phyloP scores from a whole-genome alignment of 2,113 vertebrate species.

The Phainopepla nitens region DNA sequence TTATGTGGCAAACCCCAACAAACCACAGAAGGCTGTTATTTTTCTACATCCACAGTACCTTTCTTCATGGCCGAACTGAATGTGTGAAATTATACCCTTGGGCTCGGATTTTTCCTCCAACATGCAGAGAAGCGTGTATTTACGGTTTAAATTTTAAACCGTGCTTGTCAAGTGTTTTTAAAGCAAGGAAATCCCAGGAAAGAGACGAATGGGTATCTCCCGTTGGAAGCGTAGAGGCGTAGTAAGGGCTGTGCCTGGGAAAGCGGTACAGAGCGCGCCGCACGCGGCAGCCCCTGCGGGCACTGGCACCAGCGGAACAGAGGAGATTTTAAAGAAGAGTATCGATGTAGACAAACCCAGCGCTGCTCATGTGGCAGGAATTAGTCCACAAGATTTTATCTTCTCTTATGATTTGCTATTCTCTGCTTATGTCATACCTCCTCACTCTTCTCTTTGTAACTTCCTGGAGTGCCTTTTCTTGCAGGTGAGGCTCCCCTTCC shows the following conservation, averaged over 20 bases:
- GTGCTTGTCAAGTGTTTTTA: neutral
- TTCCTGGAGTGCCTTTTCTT: neutral
- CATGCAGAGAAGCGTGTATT: neutral
- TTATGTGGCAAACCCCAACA: neutral
- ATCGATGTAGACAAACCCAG: neutral
- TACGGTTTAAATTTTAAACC: neutral
- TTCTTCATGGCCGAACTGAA: neutral
- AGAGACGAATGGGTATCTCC: neutral
- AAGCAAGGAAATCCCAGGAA: neutral
- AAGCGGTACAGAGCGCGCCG: neutral
- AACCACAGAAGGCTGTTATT: neutral
- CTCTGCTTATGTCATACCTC: neutral
- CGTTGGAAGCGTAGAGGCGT: accelerated
- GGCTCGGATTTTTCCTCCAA: neutral
- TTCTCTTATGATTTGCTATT: neutral
- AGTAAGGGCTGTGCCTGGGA: neutral
- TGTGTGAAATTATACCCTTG: neutral
- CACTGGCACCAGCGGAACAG: neutral
- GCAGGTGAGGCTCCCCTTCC: neutral
- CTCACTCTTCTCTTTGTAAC: neutral
- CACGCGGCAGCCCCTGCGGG: neutral
- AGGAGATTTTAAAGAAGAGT: neutral
- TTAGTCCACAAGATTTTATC: slow-evolving; percentile 27
- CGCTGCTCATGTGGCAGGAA: neutral
- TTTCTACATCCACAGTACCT: neutral